Evolutionary conservation across 2,113 vertebrate species (phyloP).

Genomic region (Crotalus helleri): DNA sequence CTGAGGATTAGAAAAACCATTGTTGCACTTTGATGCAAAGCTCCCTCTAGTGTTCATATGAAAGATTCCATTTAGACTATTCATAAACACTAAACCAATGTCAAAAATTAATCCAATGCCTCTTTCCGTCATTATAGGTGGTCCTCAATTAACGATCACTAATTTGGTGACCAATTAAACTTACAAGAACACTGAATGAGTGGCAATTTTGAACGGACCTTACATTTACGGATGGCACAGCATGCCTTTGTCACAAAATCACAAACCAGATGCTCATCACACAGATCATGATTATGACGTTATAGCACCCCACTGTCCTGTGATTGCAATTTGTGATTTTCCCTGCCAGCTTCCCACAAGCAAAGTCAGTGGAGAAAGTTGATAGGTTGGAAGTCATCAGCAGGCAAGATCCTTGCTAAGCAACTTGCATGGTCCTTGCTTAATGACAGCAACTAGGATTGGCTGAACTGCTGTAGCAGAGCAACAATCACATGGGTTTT

Average conservation of each 20-base stretch:
- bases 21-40: conserved; percentile 49
- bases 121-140: background rate
- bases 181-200: background rate
- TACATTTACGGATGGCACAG: background rate
- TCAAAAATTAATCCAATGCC: background rate
- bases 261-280: background rate
- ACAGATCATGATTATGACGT: background rate
- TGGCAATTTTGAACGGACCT: background rate
- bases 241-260: background rate
- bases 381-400: background rate
- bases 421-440: background rate
- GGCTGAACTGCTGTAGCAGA: background rate
- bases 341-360: background rate
- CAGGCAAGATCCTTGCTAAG: background rate
- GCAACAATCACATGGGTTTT: background rate
- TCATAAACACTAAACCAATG: background rate
- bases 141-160: background rate
- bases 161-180: background rate
- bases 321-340: background rate
- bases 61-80: background rate
- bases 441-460: background rate
- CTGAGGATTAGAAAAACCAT: background rate
- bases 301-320: background rate
- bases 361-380: background rate
- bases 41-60: conserved; percentile 66